These are phyloP conservation scores for Mesorhabditis belari DNA, from an alignment of 2,888 invertebrate genomes.

Conservation along the genomic window DNA sequence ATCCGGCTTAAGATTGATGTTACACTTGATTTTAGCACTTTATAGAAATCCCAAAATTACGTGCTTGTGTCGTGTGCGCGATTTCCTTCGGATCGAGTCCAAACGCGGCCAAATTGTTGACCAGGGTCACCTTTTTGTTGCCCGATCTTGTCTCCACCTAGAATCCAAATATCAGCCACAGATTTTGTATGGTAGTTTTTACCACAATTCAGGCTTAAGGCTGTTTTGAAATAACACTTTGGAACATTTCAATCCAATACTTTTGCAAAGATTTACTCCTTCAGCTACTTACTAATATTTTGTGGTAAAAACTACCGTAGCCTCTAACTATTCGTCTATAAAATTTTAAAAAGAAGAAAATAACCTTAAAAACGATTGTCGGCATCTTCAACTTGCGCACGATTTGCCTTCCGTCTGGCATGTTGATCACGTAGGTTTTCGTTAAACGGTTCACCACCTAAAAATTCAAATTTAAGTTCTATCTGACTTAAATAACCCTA, in stretches of 20 bases:
- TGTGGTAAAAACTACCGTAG: too few species aligned
- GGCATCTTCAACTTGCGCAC: slow-evolving; percentile 27
- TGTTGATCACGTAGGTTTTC: slow-evolving; percentile 28
- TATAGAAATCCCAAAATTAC: neutral
- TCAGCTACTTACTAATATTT: too few species aligned
- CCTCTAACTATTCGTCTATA: slow-evolving; percentile 4
- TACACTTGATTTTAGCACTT: neutral
- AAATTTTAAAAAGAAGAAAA: neutral
- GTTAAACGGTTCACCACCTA: slow-evolving; percentile 33
- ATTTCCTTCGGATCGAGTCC: slow-evolving; percentile 67
- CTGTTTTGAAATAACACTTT: too few species aligned
- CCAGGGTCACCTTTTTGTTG: slow-evolving; percentile 69
- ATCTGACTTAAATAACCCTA: too few species aligned
- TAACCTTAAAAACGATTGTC: slow-evolving; percentile 24
- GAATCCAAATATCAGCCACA: slow-evolving; percentile 1
- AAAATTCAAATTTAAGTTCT: neutral
- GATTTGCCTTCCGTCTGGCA: slow-evolving; percentile 35
- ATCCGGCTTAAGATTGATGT: neutral
- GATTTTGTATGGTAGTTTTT: slow-evolving; percentile 15
- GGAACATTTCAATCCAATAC: too few species aligned
- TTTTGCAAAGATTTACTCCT: too few species aligned
- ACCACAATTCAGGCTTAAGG: too few species aligned
- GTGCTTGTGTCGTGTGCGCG: slow-evolving; percentile 22
- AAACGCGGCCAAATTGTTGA: slow-evolving; percentile 79
- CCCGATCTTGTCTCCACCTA: slow-evolving; percentile 45